These are phyloP conservation scores for Pygocentrus nattereri DNA, from an alignment of 2,797 vertebrate species.

Conservation along the genomic window DNA sequence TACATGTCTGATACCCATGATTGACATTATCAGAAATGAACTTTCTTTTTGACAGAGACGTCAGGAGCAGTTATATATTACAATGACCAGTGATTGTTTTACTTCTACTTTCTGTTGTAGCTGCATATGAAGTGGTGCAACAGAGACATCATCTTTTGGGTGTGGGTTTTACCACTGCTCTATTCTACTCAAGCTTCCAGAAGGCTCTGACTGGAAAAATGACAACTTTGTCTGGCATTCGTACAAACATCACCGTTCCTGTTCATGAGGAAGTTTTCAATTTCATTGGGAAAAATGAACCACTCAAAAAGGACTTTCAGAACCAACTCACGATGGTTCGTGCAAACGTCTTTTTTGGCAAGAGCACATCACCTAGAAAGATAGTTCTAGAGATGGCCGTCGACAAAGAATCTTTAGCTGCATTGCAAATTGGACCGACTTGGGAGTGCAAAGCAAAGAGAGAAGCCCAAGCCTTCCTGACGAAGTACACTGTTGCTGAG, in stretches of 20 bases:
- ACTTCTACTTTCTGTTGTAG: conserved; percentile 45
- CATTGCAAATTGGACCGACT: conserved; percentile 44
- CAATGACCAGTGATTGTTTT: background rate
- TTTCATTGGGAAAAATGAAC: conserved; percentile 42
- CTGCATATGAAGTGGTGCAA: conserved; percentile 50
- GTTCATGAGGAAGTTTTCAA: conserved; percentile 35
- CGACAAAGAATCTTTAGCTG: conserved; percentile 45
- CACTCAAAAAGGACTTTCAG: conserved; percentile 44
- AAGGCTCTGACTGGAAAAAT: conserved; percentile 54
- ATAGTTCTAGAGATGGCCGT: conserved; percentile 52
- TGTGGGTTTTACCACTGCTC: conserved; percentile 29
- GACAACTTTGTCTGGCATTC: conserved; percentile 12
- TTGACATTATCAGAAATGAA: too few relatives aligned
- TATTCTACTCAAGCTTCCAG: conserved; percentile 57
- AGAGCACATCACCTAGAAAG: background rate
- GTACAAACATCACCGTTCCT: conserved; percentile 39
- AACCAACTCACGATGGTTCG: conserved; percentile 39
- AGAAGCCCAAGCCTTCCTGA: conserved; percentile 40
- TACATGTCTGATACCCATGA: too few relatives aligned
- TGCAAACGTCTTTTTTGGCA: conserved; percentile 41
- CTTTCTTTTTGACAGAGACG: too few relatives aligned
- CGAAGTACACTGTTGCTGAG: conserved; percentile 38
- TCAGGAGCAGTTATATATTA: too few relatives aligned
- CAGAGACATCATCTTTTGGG: conserved; percentile 49
- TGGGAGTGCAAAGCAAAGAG: conserved; percentile 52